These are phyloP conservation scores for Hassar affinis DNA, from an alignment of 2,113 vertebrate genomes.

Conservation along the genomic window DNA sequence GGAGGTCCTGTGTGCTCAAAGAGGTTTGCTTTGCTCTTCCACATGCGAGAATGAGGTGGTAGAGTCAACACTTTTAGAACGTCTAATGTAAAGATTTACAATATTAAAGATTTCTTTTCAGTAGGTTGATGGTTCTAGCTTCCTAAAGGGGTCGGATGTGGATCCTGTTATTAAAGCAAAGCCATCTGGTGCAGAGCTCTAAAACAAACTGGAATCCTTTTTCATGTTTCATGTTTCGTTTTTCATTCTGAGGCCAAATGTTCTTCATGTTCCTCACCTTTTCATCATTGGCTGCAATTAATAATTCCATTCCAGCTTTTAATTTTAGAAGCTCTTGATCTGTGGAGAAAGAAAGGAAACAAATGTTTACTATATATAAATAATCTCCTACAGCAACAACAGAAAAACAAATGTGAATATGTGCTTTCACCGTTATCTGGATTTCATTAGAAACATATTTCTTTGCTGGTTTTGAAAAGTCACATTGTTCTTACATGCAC, in stretches of 20 bases:
- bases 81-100: background rate
- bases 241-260: background rate
- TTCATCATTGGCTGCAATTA: conserved; percentile 86
- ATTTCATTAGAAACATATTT: background rate
- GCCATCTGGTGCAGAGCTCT: background rate
- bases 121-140: background rate
- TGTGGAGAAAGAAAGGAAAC: conserved; percentile 62
- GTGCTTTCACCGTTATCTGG: background rate
- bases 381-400: background rate
- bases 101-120: background rate
- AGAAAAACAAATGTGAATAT: background rate
- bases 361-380: background rate
- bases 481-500: background rate
- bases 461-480: background rate
- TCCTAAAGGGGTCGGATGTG: background rate
- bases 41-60: background rate
- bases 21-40: background rate
- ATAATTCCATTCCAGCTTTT: conserved; percentile 86
- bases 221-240: background rate
- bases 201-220: background rate
- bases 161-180: background rate
- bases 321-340: conserved; percentile 89
- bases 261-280: conserved; percentile 77
- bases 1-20: conserved; percentile 64
- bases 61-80: background rate